phyloP scores from a whole-genome alignment of 2,797 vertebrate species.

The Vultur gryphus region DNA sequence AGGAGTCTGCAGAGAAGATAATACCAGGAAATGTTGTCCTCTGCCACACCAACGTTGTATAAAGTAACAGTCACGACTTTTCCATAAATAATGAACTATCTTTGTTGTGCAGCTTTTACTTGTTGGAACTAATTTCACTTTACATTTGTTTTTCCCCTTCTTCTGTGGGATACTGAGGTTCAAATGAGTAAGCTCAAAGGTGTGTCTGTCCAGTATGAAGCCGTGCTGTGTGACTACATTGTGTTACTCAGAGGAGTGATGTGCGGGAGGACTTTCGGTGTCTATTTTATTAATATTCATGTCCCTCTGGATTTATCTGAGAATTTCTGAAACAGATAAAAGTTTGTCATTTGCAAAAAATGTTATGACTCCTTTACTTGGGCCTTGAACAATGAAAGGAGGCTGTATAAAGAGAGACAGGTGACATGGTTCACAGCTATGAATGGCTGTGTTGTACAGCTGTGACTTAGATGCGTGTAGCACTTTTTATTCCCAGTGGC shows the following conservation, averaged over 20 bases:
- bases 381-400: not conserved
- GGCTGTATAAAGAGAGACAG: not conserved
- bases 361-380: not conserved
- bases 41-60: not conserved
- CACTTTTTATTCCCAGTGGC: not conserved
- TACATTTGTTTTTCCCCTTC: not conserved
- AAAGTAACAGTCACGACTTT: not conserved
- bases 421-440: not conserved
- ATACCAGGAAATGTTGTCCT: not conserved
- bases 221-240: rapidly evolving
- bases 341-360: not conserved
- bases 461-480: not conserved
- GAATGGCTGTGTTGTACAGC: not conserved
- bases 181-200: not conserved
- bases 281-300: not conserved
- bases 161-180: not conserved
- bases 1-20: not conserved
- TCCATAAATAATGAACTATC: not conserved
- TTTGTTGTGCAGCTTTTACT: not conserved
- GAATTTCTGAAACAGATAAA: not conserved
- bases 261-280: not conserved
- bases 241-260: not conserved
- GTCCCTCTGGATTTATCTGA: not conserved
- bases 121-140: not conserved
- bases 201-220: not conserved